These are phyloP conservation scores for Malurus elegans DNA, from an alignment of 2,113 vertebrate genomes.

Conservation along the genomic window DNA sequence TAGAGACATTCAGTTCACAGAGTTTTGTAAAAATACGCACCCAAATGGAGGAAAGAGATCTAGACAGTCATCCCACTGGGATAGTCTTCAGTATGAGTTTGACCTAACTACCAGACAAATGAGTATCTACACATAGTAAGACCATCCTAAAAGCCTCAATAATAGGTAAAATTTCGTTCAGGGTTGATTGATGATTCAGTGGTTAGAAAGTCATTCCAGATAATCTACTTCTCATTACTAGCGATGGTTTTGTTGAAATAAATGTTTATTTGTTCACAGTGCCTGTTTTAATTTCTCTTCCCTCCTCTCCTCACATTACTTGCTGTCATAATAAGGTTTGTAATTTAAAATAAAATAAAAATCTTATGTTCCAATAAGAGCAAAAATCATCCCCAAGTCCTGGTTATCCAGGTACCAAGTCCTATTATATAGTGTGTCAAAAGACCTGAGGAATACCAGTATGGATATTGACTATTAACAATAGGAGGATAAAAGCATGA, in stretches of 20 bases:
- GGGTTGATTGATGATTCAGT: not conserved
- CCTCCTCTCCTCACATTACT: not conserved
- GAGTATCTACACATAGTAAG: not conserved
- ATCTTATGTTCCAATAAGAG: not conserved
- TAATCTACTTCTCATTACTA: not conserved
- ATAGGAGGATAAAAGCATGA: not conserved
- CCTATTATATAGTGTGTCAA: not conserved
- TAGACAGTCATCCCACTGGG: fast-evolving
- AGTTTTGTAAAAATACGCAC: not conserved
- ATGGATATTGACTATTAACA: not conserved
- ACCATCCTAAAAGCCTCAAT: not conserved
- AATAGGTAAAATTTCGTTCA: not conserved
- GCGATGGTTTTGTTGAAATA: not conserved
- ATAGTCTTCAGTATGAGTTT: not conserved
- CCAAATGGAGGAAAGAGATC: not conserved
- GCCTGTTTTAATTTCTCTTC: not conserved
- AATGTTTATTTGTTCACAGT: not conserved
- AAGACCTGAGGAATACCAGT: not conserved
- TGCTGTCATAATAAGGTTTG: not conserved
- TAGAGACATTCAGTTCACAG: not conserved
- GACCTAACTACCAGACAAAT: not conserved
- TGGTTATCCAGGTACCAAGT: not conserved
- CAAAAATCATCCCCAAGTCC: not conserved
- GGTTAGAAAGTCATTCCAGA: not conserved
- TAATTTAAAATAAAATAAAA: not conserved